phyloP scores from a whole-genome alignment of 2,797 vertebrate species.

The Harpagifer antarcticus region DNA sequence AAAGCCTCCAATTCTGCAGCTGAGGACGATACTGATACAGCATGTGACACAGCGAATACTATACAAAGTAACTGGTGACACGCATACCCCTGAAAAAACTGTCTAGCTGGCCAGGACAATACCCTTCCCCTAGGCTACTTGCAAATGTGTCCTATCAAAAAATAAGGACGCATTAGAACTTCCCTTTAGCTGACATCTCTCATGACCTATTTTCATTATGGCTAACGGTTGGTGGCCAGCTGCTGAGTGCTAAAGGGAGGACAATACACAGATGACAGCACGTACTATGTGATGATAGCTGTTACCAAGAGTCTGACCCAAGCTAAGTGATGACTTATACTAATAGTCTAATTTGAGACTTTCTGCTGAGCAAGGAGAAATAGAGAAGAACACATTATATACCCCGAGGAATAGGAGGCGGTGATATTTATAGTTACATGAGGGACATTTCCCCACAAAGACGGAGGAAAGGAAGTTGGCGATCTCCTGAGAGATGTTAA shows the following conservation, averaged over 20 bases:
- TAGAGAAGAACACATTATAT: constrained; percentile 16
- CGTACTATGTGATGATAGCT: constrained; percentile 40
- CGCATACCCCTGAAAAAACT: constrained; percentile 47
- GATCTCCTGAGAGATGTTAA: constrained; percentile 44
- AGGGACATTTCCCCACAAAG: constrained; percentile 31
- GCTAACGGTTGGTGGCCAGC: constrained; percentile 65
- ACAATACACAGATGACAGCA: constrained; percentile 62
- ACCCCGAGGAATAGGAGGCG: constrained; percentile 16
- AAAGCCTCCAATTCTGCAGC: constrained; percentile 15
- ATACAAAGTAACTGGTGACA: constrained; percentile 59
- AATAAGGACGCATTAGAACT: constrained; percentile 63
- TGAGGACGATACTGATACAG: constrained; percentile 4
- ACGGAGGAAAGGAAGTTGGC: constrained; percentile 37
- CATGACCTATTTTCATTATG: constrained; percentile 80
- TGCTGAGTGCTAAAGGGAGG: constrained; percentile 59
- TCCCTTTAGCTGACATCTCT: constrained; percentile 70
- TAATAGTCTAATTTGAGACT: constrained; percentile 48
- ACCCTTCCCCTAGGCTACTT: constrained; percentile 62
- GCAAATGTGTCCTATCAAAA: constrained; percentile 66
- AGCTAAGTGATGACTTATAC: constrained; percentile 42
- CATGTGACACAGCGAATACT: constrained; percentile 26
- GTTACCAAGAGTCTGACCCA: constrained; percentile 55
- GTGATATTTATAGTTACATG: constrained; percentile 52
- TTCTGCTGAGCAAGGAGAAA: constrained; percentile 26
- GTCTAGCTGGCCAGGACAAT: constrained; percentile 59